Evolutionary conservation across 2,888 invertebrate genomes (phyloP), one percentile per base, ranked within the genome.

Genomic region (Imbricaverruca yamaguchii): DNA sequence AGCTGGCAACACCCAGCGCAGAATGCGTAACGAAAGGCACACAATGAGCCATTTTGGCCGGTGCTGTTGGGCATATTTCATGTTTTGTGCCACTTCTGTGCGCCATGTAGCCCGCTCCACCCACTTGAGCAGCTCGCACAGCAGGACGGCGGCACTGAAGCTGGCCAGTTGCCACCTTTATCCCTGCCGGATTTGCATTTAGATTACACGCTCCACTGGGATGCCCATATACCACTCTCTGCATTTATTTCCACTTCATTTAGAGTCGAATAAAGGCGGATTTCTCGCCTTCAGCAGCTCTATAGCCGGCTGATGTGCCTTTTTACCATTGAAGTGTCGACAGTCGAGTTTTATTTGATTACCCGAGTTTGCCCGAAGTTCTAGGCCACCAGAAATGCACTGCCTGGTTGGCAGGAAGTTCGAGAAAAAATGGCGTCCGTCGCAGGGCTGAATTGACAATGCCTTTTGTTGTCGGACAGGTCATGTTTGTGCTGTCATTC

Each of bases 221-320:
- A 13, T 12, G 25, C 11, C 67, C 67, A 25, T 67, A 67, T 67
- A 67, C 67, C 25, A 67, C 25, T 11, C 25, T 67, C 67, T 67
- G 67, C 67, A 67, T 67, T 67, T 67, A 67, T 67, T 67, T 67
- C 67, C 67, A 67, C 67, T 67, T 67, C 67, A 67, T 67, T 67
- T n/a, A 25, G 67, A 67, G 11, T 67, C 67, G 67, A 67, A 67
- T 67, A 67, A 21, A 13, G 67, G 59, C 59, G 67, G n/a, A 67
- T 67, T 67, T 67, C 67, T 9, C 67, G 67, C 67, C 67, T n/a
- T 67, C 67, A n/a, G 67, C n/a, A n/a, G n/a, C 67, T 25, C 67
- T 67, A 67, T n/a, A n/a, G 67, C 67, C 25, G 23, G 25, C 67
- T 67, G 67, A 67, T 67, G 67, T 67, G 67, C 67, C 67, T 67